These are phyloP conservation scores for Arrhamphus sclerolepis DNA, from an alignment of 2,797 vertebrate species.

Conservation along the genomic window DNA sequence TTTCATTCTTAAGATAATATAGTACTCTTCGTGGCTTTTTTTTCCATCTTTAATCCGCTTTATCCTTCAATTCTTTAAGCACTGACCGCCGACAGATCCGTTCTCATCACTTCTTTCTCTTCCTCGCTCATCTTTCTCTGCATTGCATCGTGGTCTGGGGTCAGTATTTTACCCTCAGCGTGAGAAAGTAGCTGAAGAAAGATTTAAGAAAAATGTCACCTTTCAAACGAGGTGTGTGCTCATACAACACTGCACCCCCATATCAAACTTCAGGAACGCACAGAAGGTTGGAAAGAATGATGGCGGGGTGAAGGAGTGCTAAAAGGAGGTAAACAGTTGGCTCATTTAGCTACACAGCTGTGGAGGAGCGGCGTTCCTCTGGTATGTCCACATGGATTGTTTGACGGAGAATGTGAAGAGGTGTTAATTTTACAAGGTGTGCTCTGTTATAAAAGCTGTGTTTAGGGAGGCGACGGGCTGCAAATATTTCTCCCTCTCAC, in stretches of 20 bases:
- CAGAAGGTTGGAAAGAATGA: constrained; percentile 63
- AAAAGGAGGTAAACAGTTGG: constrained; percentile 67
- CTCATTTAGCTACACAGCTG: constrained; percentile 75
- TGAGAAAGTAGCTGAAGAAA: no score
- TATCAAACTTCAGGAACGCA: constrained; percentile 58
- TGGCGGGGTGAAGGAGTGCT: constrained; percentile 41
- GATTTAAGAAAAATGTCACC: constrained; percentile 32
- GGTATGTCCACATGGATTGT: constrained; percentile 51
- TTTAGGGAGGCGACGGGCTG: constrained; percentile 48
- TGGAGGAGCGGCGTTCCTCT: constrained; percentile 26
- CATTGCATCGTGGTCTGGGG: no score
- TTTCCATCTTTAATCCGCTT: no score
- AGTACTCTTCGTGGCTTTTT: no score
- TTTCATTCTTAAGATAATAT: no score
- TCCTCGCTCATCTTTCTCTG: no score
- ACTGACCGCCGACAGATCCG: no score
- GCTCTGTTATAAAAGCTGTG: constrained; percentile 65
- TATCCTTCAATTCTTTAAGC: no score
- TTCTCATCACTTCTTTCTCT: no score
- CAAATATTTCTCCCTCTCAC: constrained; percentile 44
- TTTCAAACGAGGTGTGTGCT: constrained; percentile 35
- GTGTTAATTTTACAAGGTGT: constrained; percentile 75
- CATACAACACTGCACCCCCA: constrained; percentile 20
- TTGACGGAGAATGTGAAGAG: constrained; percentile 60
- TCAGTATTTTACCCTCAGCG: no score